Percentiles rank a stretch among this genome's conserved stretches.
Evolutionary conservation across 1,140 invertebrate genomes (phyloP).

Genomic region (Zaprionus taronus): DNA sequence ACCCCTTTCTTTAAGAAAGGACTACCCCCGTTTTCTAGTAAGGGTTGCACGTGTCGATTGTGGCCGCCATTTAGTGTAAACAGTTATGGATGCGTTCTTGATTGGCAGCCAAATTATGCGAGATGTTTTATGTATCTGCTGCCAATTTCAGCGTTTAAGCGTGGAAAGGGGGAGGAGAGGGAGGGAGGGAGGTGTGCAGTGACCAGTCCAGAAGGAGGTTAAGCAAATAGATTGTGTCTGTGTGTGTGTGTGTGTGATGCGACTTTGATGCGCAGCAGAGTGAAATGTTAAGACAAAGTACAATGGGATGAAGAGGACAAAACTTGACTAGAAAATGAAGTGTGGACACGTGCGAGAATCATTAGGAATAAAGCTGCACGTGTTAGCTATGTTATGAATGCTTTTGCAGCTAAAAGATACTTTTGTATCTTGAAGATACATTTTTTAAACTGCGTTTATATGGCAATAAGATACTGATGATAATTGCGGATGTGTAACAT

Average conservation of each 20-base stretch:
- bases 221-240: not conserved
- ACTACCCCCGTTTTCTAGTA: slow-evolving; percentile 18
- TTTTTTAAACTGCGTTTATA: not conserved
- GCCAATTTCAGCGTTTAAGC: slow-evolving; percentile 54
- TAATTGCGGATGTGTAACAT: no score
- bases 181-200: not conserved
- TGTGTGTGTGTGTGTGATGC: not conserved
- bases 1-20: not conserved
- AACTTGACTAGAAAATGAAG: not conserved
- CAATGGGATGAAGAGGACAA: not conserved
- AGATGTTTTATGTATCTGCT: slow-evolving; percentile 27
- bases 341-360: not conserved
- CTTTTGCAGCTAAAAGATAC: not conserved
- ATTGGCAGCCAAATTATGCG: slow-evolving; percentile 64
- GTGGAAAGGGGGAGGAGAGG: not conserved
- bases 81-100: slow-evolving; percentile 66
- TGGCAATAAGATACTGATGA: not conserved
- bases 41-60: slow-evolving; percentile 62
- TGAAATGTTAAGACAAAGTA: not conserved
- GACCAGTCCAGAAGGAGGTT: not conserved
- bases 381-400: not conserved
- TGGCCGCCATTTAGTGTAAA: slow-evolving; percentile 73
- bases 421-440: not conserved
- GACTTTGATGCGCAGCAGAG: slow-evolving; percentile 1
- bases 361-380: not conserved